Conservation (phyloP, 92 coral and sea anemone genomes). For the Anthopleura xanthogrammica region DNA sequence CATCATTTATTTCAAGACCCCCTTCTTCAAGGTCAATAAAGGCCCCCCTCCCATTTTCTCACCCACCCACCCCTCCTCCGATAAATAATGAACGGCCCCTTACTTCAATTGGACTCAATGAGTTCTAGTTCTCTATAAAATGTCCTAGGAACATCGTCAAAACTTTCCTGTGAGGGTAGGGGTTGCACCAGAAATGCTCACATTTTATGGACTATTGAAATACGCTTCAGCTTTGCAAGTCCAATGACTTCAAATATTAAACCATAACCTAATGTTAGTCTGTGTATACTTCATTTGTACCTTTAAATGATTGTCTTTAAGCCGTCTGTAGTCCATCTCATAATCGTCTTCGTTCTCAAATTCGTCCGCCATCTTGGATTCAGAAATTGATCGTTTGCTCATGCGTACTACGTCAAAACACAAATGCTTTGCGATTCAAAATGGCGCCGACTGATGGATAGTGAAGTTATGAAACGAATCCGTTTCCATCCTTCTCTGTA, state of each 20-base stretch:
- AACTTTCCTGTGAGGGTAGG: too few species aligned
- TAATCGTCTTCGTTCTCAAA: conserved; percentile 47
- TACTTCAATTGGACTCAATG: too few species aligned
- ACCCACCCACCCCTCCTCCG: too few species aligned
- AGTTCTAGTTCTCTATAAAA: too few species aligned
- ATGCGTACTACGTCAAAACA: conserved; percentile 14
- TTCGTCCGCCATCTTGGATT: conserved; percentile 82
- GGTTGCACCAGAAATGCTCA: too few species aligned
- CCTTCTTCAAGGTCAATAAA: too few species aligned
- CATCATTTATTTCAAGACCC: too few species aligned
- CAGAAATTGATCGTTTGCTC: conserved; percentile 1
- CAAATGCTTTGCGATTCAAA: conserved; percentile 68
- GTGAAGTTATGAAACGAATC: conserved; percentile 66
- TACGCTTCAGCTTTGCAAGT: not conserved
- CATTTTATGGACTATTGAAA: too few species aligned
- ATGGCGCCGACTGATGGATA: conserved; percentile 83
- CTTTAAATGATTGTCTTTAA: conserved; percentile 58
- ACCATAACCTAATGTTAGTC: not conserved
- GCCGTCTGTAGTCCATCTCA: conserved; percentile 59
- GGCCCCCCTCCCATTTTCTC: too few species aligned
- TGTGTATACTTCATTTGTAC: conserved; percentile 21
- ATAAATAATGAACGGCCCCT: too few species aligned
- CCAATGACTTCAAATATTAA: too few species aligned
- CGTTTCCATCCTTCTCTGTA: conserved; percentile 83
- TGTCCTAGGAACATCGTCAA: too few species aligned